Conservation (phyloP, 2,113 vertebrate genomes). For the Stercorarius parasiticus region DNA sequence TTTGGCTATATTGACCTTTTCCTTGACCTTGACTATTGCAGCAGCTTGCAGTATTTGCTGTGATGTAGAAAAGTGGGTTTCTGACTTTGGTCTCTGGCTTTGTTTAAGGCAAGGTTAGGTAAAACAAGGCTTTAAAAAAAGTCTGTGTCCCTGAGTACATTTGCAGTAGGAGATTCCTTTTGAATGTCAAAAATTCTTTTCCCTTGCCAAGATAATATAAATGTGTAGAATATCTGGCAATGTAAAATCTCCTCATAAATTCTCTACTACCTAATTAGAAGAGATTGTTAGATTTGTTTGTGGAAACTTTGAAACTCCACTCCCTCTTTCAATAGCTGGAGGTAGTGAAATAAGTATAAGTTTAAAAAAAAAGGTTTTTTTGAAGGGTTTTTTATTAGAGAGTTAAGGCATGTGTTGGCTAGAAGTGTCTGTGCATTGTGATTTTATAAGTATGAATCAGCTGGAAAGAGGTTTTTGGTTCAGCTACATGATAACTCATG, state of each 20-base stretch:
- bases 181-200: slow-evolving; percentile 35
- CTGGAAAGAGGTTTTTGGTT: slow-evolving; percentile 2
- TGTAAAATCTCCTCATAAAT: slow-evolving; percentile 4
- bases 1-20: background rate
- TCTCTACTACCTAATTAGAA: slow-evolving; percentile 34
- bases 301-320: slow-evolving; percentile 33
- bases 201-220: slow-evolving; percentile 9
- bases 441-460: slow-evolving; percentile 37
- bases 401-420: slow-evolving; percentile 35
- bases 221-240: slow-evolving; percentile 20
- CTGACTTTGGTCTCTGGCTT: background rate
- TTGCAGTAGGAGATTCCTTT: slow-evolving; percentile 9
- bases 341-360: slow-evolving; percentile 17
- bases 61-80: background rate
- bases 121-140: background rate
- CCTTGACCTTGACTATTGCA: background rate
- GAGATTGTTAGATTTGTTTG: slow-evolving; percentile 17
- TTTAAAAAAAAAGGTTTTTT: background rate
- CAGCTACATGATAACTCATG: background rate
- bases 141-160: background rate
- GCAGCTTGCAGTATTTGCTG: background rate
- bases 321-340: slow-evolving; percentile 49
- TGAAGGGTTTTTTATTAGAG: slow-evolving; percentile 4
- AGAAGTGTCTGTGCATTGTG: background rate
- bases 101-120: background rate